Conservation (phyloP, 2,113 vertebrate genomes). For the Siphamia tubifer region DNA sequence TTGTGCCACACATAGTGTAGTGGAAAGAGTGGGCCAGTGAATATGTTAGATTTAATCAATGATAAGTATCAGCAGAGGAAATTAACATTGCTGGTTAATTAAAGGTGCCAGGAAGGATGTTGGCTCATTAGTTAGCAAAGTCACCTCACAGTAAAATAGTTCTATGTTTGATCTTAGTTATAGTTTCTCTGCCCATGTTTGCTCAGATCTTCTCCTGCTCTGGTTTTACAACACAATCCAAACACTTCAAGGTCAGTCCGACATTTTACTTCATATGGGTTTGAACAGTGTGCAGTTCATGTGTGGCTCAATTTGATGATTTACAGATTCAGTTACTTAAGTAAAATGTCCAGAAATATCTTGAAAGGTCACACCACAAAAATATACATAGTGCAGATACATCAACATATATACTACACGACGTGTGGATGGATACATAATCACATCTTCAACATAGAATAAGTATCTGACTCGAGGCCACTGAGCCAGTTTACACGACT, state of each 20-base stretch:
- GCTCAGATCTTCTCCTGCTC: not conserved
- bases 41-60: slow-evolving; percentile 62
- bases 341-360: no score
- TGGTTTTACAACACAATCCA: not conserved
- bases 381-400: no score
- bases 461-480: no score
- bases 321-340: no score
- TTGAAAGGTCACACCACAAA: no score
- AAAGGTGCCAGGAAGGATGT: slow-evolving; percentile 47
- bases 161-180: slow-evolving; percentile 47
- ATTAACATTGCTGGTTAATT: slow-evolving; percentile 56
- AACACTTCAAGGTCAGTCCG: slow-evolving; percentile 5
- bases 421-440: no score
- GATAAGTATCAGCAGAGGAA: slow-evolving; percentile 62
- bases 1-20: slow-evolving; percentile 1
- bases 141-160: slow-evolving; percentile 42
- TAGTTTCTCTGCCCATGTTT: slow-evolving; percentile 11
- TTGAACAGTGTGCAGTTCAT: no score
- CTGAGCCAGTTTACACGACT: no score
- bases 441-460: no score
- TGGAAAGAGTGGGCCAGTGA: slow-evolving; percentile 18
- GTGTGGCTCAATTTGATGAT: no score
- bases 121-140: slow-evolving; percentile 58
- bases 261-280: no score
- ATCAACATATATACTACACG: no score